Evolutionary conservation across 2,888 invertebrate species (phyloP).

Genomic region (Sesamia inferens): DNA sequence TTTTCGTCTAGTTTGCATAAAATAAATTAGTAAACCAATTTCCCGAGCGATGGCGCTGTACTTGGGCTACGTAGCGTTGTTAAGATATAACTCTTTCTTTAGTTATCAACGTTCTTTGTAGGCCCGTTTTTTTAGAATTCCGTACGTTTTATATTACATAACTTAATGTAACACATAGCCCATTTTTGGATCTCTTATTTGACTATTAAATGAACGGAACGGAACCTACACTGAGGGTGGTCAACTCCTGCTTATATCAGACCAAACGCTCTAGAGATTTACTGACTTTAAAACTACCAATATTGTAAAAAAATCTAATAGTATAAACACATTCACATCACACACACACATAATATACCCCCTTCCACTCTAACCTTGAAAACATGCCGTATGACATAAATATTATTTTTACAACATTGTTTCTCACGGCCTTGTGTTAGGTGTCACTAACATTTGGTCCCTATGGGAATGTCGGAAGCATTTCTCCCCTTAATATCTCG

Average conservation of each 20-base stretch:
- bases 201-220: no score
- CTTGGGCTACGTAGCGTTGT: no score
- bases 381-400: constrained; percentile 54
- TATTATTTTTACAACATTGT: constrained; percentile 62
- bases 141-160: no score
- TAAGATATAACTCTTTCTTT: no score
- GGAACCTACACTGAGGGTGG: no score
- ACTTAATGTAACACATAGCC: no score
- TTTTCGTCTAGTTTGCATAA: no score
- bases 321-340: neutral
- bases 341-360: constrained; percentile 7
- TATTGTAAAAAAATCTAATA: constrained; percentile 7
- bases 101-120: no score
- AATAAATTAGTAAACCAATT: no score
- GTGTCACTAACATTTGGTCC: constrained; percentile 53
- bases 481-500: constrained; percentile 57
- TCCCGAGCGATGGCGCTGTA: no score
- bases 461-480: constrained; percentile 51
- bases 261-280: neutral
- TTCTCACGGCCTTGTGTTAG: constrained; percentile 56
- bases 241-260: neutral
- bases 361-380: constrained; percentile 23
- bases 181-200: no score
- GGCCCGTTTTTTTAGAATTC: no score
- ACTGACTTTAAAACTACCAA: neutral